Evolutionary conservation across 37 sponge, comb jelly and placozoan species (phyloP).

Genomic region (Bolinopsis microptera): DNA sequence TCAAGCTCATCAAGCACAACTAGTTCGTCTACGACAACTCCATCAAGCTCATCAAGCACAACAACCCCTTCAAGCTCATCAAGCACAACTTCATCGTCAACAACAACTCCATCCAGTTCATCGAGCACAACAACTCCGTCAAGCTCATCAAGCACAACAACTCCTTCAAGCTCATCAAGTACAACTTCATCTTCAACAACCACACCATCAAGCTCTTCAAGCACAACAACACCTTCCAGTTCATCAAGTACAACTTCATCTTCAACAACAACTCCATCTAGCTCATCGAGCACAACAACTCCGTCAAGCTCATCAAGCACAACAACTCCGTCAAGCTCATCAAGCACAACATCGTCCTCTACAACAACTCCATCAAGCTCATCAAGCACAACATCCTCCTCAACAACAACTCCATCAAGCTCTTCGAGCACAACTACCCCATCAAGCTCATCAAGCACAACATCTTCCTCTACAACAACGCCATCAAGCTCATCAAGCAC

Average conservation of each 20-base stretch:
- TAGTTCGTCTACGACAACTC: neutral
- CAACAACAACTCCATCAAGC: slow-evolving; percentile 7
- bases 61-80: neutral
- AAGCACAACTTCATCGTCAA: neutral
- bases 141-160: neutral
- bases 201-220: neutral
- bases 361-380: neutral
- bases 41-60: neutral
- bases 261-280: neutral
- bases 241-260: neutral
- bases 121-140: neutral
- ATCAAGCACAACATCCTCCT: neutral
- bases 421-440: neutral
- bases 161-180: neutral
- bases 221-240: neutral
- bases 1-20: neutral
- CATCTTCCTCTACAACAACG: neutral
- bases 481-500: neutral
- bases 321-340: neutral
- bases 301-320: neutral
- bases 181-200: neutral
- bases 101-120: neutral
- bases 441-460: neutral
- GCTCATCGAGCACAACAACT: neutral
- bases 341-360: neutral